Evolutionary conservation across 1,140 invertebrate species (phyloP), one percentile per base, ranked within the genome.

Genomic region (Pseudomyrmex sp.): DNA sequence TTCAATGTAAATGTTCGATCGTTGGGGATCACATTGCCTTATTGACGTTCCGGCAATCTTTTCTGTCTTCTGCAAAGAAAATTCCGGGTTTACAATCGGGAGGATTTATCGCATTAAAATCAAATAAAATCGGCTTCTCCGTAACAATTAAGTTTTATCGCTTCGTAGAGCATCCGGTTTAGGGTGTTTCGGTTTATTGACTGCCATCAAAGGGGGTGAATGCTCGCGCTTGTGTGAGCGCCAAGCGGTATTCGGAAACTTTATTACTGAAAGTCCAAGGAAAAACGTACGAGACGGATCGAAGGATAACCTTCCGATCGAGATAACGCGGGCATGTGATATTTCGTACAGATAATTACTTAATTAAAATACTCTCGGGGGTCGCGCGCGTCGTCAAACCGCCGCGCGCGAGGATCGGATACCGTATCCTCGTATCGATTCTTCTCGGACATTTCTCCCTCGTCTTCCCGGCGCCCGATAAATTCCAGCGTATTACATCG

Each of bases 281-380:
- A 44, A 35, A 35, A 62, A 62, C 4, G 23, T 63, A 82, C 26
- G 52, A 82, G 48, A 20, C 54, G 46, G 18, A 35, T 35, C 35
- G 35, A 35, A 35, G 35, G 35, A 7, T 68, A 18, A 46, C 48
- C 8, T 44, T 44, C 65, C 35, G 83, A 85, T 87, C 83, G 85
- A 75, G 52, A 58, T 58, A 44, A 76, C 48, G 44, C 35, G 62
- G 18, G 12, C 46, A 20, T 63, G 63, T 73, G 66, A 70, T 69
- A 88, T 89, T 77, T 82, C 23, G 13, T 61, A 35, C 0, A 84
- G 82, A 88, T 90, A 90, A 90, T 89, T 83, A 77, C 85, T 87
- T 90, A 72, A 79, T 90, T 90, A 88, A 90, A 85, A 88, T 90
- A 79, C 46, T 61, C 44, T 20, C 13, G 65, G 62, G 85, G 63